Evolutionary conservation across 2,113 vertebrate genomes (phyloP).

Genomic region (Anoura caudifer): DNA sequence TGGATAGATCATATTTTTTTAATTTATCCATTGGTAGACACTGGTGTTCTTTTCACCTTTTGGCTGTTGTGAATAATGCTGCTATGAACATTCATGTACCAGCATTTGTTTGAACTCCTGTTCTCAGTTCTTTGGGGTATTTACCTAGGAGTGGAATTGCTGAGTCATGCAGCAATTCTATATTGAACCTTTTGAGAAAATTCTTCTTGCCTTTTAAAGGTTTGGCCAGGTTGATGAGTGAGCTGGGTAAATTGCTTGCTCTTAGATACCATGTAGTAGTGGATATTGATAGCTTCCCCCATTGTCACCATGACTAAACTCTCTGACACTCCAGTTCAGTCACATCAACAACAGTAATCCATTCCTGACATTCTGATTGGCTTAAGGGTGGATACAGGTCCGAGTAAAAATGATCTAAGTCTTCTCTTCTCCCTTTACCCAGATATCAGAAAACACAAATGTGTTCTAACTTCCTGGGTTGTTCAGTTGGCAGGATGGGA

Average conservation of each 20-base stretch:
- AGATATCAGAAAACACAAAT: background rate
- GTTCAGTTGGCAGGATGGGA: background rate
- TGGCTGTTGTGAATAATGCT: background rate
- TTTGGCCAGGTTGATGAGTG: background rate
- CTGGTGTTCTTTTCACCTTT: background rate
- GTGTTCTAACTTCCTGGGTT: background rate
- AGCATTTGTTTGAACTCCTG: background rate
- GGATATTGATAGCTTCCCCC: background rate
- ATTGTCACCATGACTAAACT: background rate
- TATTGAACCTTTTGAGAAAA: background rate
- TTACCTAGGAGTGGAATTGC: background rate
- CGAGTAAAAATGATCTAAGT: background rate
- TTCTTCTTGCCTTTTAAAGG: background rate
- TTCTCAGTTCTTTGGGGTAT: background rate
- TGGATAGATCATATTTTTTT: background rate
- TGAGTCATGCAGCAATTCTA: background rate
- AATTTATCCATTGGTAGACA: background rate
- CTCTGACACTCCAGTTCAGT: background rate
- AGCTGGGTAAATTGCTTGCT: background rate
- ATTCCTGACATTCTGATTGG: background rate
- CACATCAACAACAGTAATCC: rapidly evolving
- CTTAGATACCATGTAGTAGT: background rate
- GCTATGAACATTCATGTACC: background rate
- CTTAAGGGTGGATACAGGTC: no score
- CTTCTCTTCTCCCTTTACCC: background rate